Conservation (phyloP, 2,888 invertebrate genomes). For the Dexiosoma caninum region DNA sequence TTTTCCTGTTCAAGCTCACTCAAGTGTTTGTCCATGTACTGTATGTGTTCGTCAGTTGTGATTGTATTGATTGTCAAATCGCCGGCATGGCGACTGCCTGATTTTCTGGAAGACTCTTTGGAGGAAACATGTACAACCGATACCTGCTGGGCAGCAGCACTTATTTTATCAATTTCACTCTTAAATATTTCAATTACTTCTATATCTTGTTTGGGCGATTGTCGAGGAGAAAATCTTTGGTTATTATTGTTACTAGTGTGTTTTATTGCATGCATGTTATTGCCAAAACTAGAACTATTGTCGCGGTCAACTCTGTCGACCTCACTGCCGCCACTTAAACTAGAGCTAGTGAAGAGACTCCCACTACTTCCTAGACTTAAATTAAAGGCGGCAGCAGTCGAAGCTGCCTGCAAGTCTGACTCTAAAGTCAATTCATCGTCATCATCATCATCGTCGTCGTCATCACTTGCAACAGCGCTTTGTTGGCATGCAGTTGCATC, state of each 20-base stretch:
- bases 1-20: constrained; percentile 77
- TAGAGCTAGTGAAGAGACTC: constrained; percentile 70
- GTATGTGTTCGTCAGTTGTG: constrained; percentile 67
- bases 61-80: constrained; percentile 65
- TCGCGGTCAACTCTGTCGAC: constrained; percentile 43
- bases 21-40: constrained; percentile 77
- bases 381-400: constrained; percentile 74
- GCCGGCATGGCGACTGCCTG: constrained; percentile 55
- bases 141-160: constrained; percentile 72
- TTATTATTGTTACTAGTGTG: constrained; percentile 35
- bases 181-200: constrained; percentile 77
- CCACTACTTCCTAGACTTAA: constrained; percentile 73
- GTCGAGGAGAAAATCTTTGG: constrained; percentile 71
- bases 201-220: constrained; percentile 77
- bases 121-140: constrained; percentile 75
- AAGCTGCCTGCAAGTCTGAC: constrained; percentile 71
- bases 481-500: constrained; percentile 64
- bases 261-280: constrained; percentile 52
- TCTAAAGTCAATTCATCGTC: constrained; percentile 66
- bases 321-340: constrained; percentile 54
- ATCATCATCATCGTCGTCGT: constrained; percentile 25
- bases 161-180: constrained; percentile 73
- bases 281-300: constrained; percentile 42
- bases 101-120: constrained; percentile 68
- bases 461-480: constrained; percentile 47